Evolutionary conservation across 2,797 vertebrate genomes (phyloP), one percentile per base, ranked within the genome.

Genomic region (Acanthopagrus latus): DNA sequence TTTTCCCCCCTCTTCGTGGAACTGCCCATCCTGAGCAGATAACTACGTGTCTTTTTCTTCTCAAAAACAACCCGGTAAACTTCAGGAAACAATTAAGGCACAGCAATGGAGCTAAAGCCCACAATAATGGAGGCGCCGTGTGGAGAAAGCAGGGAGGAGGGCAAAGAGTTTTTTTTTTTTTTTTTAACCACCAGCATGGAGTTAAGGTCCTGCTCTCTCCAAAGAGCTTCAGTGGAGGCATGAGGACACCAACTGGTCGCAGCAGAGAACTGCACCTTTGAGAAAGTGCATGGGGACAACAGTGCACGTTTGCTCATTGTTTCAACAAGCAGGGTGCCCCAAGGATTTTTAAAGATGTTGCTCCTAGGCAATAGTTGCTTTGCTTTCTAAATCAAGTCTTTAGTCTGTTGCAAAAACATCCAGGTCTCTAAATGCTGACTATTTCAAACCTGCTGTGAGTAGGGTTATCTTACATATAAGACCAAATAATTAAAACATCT

Each of bases 31-130:
- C 64, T 60, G 72, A 46, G 13, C 67, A 73, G 67, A 67, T 64
- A 63, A 77, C 80, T 57, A 11, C 17, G 64, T 77, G 47, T 51
- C 58, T 50, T 50, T 38, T 69, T 80, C 64, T 74, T 72, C 69
- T 67, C 10, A 84, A 84, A 90, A 71, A 74, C 87, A 88, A 89
- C 79, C 78, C 41, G 59, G 71, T 77, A 88, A 89, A 93, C 89
- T 92, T 90, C 88, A 86, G 87, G 88, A 93, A 93, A 91, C 91
- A 92, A 92, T 93, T 91, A 93, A 92, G 82, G 82, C 84, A 54
- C 71, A 81, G 87, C 80, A 81, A 90, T 83, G 80, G 88, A 83
- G 89, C 87, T 89, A 87, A 91, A 90, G 84, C 84, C 85, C 77
- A 80, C 87, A 87, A 89, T 91, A 89, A 93, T 87, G 87, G 87